Conservation (phyloP, 2,888 invertebrate genomes). For the Chrysotoxum bicinctum region DNA sequence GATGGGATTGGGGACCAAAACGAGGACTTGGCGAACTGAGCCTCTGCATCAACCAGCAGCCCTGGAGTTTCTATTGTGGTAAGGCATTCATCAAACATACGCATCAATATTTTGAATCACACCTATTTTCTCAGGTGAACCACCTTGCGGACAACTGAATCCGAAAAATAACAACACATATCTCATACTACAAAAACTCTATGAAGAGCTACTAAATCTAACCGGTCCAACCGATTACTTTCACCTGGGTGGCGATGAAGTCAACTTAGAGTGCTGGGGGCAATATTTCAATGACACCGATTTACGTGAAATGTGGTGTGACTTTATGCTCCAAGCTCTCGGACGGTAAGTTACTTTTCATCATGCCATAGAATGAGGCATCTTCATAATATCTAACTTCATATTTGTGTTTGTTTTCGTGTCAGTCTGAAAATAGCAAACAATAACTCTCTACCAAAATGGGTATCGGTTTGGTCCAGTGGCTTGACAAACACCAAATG, state of each 20-base stretch:
- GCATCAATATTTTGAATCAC: constrained; percentile 11
- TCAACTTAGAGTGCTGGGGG: constrained; percentile 91
- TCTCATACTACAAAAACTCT: constrained; percentile 87
- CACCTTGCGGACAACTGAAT: constrained; percentile 93
- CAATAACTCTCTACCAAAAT: constrained; percentile 78
- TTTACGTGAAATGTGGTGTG: constrained; percentile 89
- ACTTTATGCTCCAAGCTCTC: constrained; percentile 87
- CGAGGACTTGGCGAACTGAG: constrained; percentile 90
- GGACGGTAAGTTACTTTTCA: constrained; percentile 78
- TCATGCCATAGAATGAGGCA: neutral
- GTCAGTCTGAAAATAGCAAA: constrained; percentile 80
- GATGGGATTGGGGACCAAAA: constrained; percentile 91
- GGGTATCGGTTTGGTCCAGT: constrained; percentile 89
- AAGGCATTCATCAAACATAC: constrained; percentile 39
- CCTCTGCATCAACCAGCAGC: constrained; percentile 90
- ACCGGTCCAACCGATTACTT: constrained; percentile 90
- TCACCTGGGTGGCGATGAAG: constrained; percentile 88
- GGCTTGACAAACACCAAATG: constrained; percentile 89
- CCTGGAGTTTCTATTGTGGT: constrained; percentile 91
- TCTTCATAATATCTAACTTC: neutral
- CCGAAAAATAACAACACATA: constrained; percentile 91
- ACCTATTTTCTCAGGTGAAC: constrained; percentile 82
- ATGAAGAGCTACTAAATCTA: constrained; percentile 88
- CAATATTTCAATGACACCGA: constrained; percentile 89
- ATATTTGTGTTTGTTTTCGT: constrained; percentile 24